Evolutionary conservation across 2,888 invertebrate genomes (phyloP), one percentile per base, ranked within the genome.

Genomic region (Ligdia adustata): DNA sequence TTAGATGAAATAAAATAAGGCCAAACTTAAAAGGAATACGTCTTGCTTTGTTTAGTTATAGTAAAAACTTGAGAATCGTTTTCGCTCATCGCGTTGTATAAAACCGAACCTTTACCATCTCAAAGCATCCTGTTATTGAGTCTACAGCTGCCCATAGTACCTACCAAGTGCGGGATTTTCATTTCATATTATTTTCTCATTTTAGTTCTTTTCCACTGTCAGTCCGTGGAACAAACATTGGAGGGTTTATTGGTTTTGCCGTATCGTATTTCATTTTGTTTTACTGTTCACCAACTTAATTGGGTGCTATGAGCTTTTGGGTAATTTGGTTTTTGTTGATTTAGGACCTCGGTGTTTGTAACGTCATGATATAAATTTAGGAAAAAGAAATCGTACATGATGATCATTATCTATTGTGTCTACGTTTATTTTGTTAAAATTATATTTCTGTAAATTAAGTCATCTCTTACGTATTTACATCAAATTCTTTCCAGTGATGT

Each of bases 111-210:
- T n/a, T 32, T 13, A 24, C 20, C 9, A 16, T 6, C 31, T 35
- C 28, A 11, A 40, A 39, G 34, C 35, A 26, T 26, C 34, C 31
- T 47, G 41, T 41, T 47, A 47, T 47, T 37, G 31, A 31, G 29
- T 46, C 40, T 40, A 2, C 15, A 32, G 39, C 33, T 41, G 16
- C 13, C 18, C 47, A n/a, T n/a, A 24, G 31, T 26, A 41, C 31
- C 40, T 26, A 41, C 31, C 40, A 41, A 40, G 13, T 20, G 15
- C 13, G 13, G 35, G 40, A 31, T 46, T 40, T 47, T 41, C 31
- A 35, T 40, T 47, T 47, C 47, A 47, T 41, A 41, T 41, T 37
- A 37, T 41, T 47, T 47, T 41, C 41, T 18, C 40, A 31, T 41
- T 47, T 31, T 20, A 37, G 31, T 42, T 31, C 26, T 24, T 31